These are phyloP conservation scores for Rattus rattus DNA, from an alignment of 2,113 vertebrate species.

Conservation along the genomic window DNA sequence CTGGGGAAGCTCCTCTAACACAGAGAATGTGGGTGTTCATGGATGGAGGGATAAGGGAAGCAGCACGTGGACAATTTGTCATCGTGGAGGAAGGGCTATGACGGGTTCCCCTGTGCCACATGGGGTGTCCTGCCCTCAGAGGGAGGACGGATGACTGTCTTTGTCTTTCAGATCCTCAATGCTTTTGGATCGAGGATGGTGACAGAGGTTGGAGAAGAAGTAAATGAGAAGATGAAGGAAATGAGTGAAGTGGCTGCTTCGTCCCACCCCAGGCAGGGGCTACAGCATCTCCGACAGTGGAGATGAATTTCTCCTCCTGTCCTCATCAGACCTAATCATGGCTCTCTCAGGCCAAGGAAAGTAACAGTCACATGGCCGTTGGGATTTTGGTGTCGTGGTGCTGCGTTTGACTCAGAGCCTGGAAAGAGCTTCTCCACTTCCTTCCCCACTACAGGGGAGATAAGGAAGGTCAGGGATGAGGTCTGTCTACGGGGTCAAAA, in stretches of 20 bases:
- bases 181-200: not conserved
- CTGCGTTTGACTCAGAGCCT: not conserved
- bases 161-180: not conserved
- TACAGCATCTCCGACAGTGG: not conserved
- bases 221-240: not conserved
- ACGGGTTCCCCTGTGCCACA: not conserved
- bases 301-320: no score
- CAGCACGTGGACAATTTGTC: not conserved
- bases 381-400: not conserved
- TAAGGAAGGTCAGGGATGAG: not conserved
- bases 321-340: accelerated
- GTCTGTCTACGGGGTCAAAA: not conserved
- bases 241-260: not conserved
- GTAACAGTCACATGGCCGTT: not conserved
- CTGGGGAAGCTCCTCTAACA: not conserved
- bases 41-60: not conserved
- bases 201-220: accelerated
- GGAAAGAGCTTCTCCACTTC: not conserved
- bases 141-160: no score
- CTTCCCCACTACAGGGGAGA: not conserved
- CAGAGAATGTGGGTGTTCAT: not conserved
- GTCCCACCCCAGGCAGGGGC: not conserved
- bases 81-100: not conserved
- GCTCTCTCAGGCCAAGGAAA: not conserved
- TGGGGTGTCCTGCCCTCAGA: not conserved